These are phyloP conservation scores for Peromyscus maniculatus DNA, from an alignment of 2,113 vertebrate genomes.

Conservation along the genomic window DNA sequence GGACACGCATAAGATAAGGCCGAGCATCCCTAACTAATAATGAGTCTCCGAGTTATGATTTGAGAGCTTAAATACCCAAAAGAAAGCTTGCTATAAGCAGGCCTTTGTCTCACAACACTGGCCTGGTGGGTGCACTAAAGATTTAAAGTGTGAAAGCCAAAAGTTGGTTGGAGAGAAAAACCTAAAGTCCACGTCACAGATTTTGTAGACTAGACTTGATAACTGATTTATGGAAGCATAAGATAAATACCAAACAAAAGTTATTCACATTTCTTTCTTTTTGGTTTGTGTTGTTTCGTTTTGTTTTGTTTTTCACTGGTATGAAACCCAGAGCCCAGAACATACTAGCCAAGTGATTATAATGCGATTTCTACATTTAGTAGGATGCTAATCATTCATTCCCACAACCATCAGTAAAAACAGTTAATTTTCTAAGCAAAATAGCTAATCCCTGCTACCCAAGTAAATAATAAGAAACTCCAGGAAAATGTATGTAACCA, in stretches of 20 bases:
- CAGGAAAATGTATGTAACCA: neutral
- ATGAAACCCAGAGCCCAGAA: neutral
- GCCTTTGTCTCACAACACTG: neutral
- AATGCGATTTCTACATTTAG: neutral
- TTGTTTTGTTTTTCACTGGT: neutral
- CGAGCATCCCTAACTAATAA: neutral
- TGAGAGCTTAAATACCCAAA: neutral
- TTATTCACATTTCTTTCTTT: neutral
- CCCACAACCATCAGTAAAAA: neutral
- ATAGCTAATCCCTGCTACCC: neutral
- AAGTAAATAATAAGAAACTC: neutral
- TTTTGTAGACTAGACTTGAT: constrained; percentile 33
- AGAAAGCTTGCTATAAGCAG: neutral
- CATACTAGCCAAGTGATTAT: neutral
- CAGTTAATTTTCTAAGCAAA: constrained; percentile 13
- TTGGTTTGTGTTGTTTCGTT: neutral
- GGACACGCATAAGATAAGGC: neutral
- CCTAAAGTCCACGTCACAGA: neutral
- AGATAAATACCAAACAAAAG: neutral
- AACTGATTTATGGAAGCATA: neutral
- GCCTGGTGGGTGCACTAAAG: neutral
- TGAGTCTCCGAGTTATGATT: neutral
- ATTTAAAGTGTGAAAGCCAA: neutral
- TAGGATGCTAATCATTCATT: constrained; percentile 15
- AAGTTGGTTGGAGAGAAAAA: neutral